Evolutionary conservation across 2,113 vertebrate genomes (phyloP), one percentile per base, ranked within the genome.

Genomic region (Propithecus coquereli): DNA sequence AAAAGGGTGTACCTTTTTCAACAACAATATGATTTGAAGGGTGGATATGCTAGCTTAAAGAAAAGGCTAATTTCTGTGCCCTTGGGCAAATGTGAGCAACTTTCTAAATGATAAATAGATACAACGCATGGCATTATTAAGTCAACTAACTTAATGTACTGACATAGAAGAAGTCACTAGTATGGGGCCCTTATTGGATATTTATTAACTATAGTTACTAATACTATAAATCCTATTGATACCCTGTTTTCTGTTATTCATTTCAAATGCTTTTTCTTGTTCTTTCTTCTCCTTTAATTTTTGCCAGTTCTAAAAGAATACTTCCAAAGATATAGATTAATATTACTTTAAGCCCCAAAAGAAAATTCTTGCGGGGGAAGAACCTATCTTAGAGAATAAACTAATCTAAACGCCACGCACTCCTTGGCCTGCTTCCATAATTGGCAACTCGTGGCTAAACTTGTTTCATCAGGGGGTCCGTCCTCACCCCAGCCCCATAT

Each of bases 251-350:
- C 83, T 0, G 34, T 80, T 63, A 45, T 79, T 52, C 47, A 2
- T 30, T 84, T 59, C 61, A 94, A 91, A 74, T 59, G n/a, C 68
- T 74, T 66, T 89, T 37, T 65, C 65, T 45, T 23, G 2, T 52
- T 32, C 70, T 95, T 80, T 94, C 17, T 95, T 65, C 11, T 84
- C 47, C n/a, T 92, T 96, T 61, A 87, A 96, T 61, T 32, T 96
- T 71, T 93, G 30, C 25, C 65, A 85, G 4, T 30, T 84, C 6
- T 81, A 97, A 93, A 16, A 93, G 40, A 43, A 74, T 54, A 77
- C 68, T 91, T 90, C 73, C n/a, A 89, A 70, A 95, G 30, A 74
- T 61, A 91, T 1, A 27, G 20, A 73, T 79, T 85, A 81, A 93
- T 81, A 27, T 77, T 50, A 91, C 11, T 70, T 94, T 83, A 94